These are phyloP conservation scores for Apamea monoglypha DNA, from an alignment of 2,888 invertebrate species.

Conservation along the genomic window DNA sequence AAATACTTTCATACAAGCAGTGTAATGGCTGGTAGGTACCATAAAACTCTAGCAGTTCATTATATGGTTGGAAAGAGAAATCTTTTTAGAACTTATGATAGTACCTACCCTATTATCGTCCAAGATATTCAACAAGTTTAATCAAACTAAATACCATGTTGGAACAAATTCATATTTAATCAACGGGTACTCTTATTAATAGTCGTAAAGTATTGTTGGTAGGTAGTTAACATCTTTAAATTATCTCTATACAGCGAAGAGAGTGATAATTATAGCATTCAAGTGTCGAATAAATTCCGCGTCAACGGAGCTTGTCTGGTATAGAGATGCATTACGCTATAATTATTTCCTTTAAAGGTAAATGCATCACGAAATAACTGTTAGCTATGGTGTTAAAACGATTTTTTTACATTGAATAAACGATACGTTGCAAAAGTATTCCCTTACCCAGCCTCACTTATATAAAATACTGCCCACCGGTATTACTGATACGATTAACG, in stretches of 20 bases:
- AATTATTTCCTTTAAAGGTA: conserved; percentile 39
- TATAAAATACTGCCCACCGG: not conserved
- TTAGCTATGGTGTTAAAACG: not conserved
- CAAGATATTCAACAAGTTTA: conserved; percentile 7
- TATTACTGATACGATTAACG: not conserved
- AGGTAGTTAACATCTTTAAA: conserved; percentile 49
- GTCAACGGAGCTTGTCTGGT: conserved; percentile 29
- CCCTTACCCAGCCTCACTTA: not conserved
- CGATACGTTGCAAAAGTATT: not conserved
- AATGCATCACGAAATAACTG: conserved; percentile 4
- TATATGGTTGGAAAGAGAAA: not conserved
- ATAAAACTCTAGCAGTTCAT: not conserved
- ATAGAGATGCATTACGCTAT: conserved; percentile 38
- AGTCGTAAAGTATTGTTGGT: conserved; percentile 44
- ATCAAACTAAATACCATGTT: conserved; percentile 19
- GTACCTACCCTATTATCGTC: not conserved
- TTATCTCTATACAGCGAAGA: conserved; percentile 32
- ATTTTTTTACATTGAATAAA: not conserved
- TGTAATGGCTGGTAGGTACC: not conserved
- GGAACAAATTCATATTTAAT: conserved; percentile 25
- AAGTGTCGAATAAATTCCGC: conserved; percentile 49
- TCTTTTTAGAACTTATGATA: not conserved
- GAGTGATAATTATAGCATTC: conserved; percentile 55
- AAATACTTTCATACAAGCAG: conserved; percentile 28
- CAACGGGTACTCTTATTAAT: conserved; percentile 16